A percentile compares a stretch with the other conserved stretches of the same genome.
Conservation (phyloP, 1,140 invertebrate genomes). For the Thaumetopoea pityocampa region DNA sequence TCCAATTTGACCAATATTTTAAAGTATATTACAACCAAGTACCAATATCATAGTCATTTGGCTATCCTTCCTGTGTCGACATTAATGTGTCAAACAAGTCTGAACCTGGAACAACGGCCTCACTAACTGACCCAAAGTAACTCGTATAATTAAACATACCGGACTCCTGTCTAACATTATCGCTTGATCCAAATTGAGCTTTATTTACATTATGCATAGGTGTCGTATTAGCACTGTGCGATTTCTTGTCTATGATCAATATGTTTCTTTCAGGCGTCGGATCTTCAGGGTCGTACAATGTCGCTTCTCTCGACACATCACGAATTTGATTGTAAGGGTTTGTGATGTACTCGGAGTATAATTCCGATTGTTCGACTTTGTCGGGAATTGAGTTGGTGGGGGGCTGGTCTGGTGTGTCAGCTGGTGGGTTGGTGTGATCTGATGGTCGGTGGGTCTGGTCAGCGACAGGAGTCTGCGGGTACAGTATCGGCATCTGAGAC, state of each 20-base stretch:
- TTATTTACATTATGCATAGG: conserved; percentile 53
- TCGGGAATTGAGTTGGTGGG: conserved; percentile 12
- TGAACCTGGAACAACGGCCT: conserved; percentile 73
- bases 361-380: conserved; percentile 51
- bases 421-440: too few relatives aligned
- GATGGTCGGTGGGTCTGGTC: conserved; percentile 25
- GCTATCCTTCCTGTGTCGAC: conserved; percentile 64
- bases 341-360: conserved; percentile 74
- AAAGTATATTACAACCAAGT: conserved; percentile 44
- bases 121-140: conserved; percentile 77
- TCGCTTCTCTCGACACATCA: conserved; percentile 43
- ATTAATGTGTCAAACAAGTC: conserved; percentile 76
- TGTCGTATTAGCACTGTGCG: conserved; percentile 62
- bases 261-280: conserved; percentile 4
- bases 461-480: conserved; percentile 32
- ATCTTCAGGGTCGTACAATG: conserved; percentile 44
- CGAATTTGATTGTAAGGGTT: conserved; percentile 73
- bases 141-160: conserved; percentile 72
- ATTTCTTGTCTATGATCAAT: conserved; percentile 35
- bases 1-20: too few relatives aligned
- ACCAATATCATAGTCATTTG: conserved; percentile 34
- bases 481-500: conserved; percentile 47
- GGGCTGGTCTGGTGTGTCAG: conserved; percentile 9
- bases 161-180: conserved; percentile 59
- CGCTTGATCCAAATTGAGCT: conserved; percentile 63